Evolutionary conservation across 1,140 invertebrate species (phyloP), one percentile per base, ranked within the genome.

Genomic region (Phymorhynchus buccinoides): DNA sequence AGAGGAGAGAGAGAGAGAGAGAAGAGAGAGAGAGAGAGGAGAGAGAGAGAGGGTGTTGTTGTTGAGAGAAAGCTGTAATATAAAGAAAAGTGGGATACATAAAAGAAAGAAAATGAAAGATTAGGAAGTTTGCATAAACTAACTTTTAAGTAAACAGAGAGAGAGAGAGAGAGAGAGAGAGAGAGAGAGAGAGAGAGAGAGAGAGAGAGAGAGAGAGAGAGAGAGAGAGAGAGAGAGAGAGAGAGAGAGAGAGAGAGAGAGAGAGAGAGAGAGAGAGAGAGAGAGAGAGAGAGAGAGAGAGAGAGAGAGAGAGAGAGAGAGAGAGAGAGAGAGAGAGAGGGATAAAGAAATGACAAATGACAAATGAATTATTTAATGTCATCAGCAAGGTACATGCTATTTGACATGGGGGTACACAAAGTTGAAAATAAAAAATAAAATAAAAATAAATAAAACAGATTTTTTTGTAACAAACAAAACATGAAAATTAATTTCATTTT

Each of bases 241-340:
- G 62, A 66, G 27, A 27, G 30, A 27, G 62, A 66, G 62, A 66
- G 27, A 66, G 27, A 27, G 7, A 66, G 27, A 66, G 9, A 66
- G 62, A n/a, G n/a, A n/a, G n/a, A n/a, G n/a, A 66, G 62, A 66
- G 62, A 66, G 62, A 66, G 62, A 66, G 62, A 66, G 62, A 66
- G 62, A 66, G 62, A 66, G 62, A 66, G 62, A 66, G 62, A 66
- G 62, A 66, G 68, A 73, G 68, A 37, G 68, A 37, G 68, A 66
- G 62, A 66, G 62, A 66, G 62, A 4, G 1, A 66, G 62, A 66
- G 1, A 66, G 62, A 66, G 1, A 66, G 62, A 66, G 1, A 78
- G 7, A 66, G 1, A 66, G 62, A 66, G 1, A 66, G 62, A 68
- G 18, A 68, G 62, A 68, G 22, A 68, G 62, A 68, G 62, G n/a